phyloP scores from a whole-genome alignment of 1,140 invertebrate species.

The Zeugodacus cucurbitae region DNA sequence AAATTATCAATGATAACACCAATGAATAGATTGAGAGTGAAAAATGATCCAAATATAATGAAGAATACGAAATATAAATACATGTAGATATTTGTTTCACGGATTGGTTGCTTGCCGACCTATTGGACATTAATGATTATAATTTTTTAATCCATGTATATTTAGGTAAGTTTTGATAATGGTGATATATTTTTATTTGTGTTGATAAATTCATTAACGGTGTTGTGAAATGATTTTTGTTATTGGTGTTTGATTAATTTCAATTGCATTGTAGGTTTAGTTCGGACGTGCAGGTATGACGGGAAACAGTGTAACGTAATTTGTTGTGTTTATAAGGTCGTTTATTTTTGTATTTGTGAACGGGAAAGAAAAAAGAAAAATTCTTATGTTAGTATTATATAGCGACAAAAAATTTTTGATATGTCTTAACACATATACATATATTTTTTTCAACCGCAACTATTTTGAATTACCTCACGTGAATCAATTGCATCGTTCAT shows the following conservation, averaged over 20 bases:
- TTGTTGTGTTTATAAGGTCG: neutral
- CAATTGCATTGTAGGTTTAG: neutral
- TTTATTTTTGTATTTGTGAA: conserved; percentile 8
- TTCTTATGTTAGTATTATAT: conserved; percentile 20
- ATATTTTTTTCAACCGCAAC: neutral
- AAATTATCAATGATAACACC: conserved; percentile 99
- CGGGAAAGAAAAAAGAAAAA: conserved; percentile 44
- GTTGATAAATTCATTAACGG: neutral
- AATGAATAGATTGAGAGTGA: conserved; percentile 97
- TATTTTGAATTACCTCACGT: conserved; percentile 76
- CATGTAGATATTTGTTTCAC: conserved; percentile 96
- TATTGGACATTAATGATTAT: conserved; percentile 65
- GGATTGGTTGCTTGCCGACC: conserved; percentile 88
- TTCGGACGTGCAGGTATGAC: neutral
- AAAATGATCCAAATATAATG: conserved; percentile 97
- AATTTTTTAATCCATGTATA: neutral
- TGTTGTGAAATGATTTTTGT: neutral
- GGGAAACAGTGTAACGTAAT: conserved; percentile 2
- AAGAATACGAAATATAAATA: conserved; percentile 99
- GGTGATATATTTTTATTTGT: conserved; percentile 26
- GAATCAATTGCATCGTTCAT: conserved; percentile 99
- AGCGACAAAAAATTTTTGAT: neutral
- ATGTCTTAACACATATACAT: neutral
- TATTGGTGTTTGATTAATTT: neutral
- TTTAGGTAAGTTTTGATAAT: neutral